phyloP scores from a whole-genome alignment of 1,140 invertebrate genomes.

The Calycopis cecrops region DNA sequence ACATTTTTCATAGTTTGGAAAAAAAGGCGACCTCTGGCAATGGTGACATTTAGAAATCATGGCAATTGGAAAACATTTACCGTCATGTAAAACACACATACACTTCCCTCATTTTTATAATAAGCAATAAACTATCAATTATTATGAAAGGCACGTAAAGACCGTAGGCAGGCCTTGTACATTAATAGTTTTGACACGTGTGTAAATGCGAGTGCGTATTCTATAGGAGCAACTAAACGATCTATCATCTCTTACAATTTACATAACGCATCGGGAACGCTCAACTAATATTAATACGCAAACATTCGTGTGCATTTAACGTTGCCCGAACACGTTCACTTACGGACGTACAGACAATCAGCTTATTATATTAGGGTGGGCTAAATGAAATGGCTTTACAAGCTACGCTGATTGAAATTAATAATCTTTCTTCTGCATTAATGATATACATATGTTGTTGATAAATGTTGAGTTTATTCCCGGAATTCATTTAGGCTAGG shows the following conservation, averaged over 20 bases:
- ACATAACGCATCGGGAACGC: conserved; percentile 4
- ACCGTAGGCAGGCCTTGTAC: not conserved
- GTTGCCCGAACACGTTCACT: conserved; percentile 1
- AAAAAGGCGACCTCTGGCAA: too few relatives aligned
- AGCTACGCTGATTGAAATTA: too few relatives aligned
- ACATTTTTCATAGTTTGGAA: too few relatives aligned
- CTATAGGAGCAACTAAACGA: conserved; percentile 2
- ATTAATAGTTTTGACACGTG: conserved; percentile 6
- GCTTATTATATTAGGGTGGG: conserved; percentile 44
- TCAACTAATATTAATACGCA: conserved; percentile 11
- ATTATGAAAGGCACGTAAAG: conserved; percentile 5
- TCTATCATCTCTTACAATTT: conserved; percentile 11
- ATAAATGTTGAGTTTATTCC: too few relatives aligned
- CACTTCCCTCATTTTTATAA: not conserved
- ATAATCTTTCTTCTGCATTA: too few relatives aligned
- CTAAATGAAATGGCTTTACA: too few relatives aligned
- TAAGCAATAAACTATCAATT: conserved; percentile 1
- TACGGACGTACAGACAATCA: conserved; percentile 40
- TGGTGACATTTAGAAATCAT: too few relatives aligned
- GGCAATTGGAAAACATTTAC: too few relatives aligned
- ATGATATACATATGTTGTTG: too few relatives aligned
- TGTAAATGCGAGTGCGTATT: not conserved
- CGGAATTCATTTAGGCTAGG: too few relatives aligned
- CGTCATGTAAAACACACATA: too few relatives aligned
- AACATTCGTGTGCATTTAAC: not conserved